These are phyloP conservation scores for Neodiprion pinetum DNA, from an alignment of 1,140 invertebrate species.

Conservation along the genomic window DNA sequence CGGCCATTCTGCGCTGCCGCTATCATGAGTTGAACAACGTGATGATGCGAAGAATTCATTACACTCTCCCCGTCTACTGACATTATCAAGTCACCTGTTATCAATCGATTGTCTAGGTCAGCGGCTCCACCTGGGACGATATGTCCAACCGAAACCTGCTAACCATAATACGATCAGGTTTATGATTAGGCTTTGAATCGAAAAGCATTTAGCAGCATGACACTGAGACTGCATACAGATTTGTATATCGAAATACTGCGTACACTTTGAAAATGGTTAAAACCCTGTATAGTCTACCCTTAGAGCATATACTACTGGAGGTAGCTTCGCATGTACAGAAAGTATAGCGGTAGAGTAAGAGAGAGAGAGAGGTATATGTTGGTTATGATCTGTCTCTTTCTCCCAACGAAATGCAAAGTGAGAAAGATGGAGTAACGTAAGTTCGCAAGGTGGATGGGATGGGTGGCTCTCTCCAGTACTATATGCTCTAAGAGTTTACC, in stretches of 20 bases:
- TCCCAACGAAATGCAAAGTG: neutral
- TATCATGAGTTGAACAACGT: slow-evolving; percentile 90
- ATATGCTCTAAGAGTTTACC: too few relatives aligned
- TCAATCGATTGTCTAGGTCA: slow-evolving; percentile 84
- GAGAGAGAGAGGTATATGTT: too few relatives aligned
- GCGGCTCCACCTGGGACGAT: slow-evolving; percentile 94
- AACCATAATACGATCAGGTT: slow-evolving; percentile 27
- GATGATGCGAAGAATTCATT: slow-evolving; percentile 86
- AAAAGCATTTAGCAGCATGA: too few relatives aligned
- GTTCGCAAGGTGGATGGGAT: too few relatives aligned
- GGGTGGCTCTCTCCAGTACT: too few relatives aligned
- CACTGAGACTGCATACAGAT: too few relatives aligned
- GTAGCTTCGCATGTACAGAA: too few relatives aligned
- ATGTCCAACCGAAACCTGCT: slow-evolving; percentile 89
- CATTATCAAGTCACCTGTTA: slow-evolving; percentile 89
- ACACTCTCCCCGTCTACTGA: slow-evolving; percentile 85
- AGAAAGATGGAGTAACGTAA: neutral
- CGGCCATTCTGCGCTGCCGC: slow-evolving; percentile 79
- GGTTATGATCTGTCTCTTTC: slow-evolving; percentile 17
- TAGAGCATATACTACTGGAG: too few relatives aligned
- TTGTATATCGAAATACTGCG: neutral
- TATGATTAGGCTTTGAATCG: neutral
- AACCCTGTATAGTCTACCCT: slow-evolving; percentile 9
- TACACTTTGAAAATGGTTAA: slow-evolving; percentile 32
- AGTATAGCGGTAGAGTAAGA: too few relatives aligned